Base-by-base conservation (phyloP, 2,113 vertebrate genomes). In the Stercorarius parasiticus region DNA sequence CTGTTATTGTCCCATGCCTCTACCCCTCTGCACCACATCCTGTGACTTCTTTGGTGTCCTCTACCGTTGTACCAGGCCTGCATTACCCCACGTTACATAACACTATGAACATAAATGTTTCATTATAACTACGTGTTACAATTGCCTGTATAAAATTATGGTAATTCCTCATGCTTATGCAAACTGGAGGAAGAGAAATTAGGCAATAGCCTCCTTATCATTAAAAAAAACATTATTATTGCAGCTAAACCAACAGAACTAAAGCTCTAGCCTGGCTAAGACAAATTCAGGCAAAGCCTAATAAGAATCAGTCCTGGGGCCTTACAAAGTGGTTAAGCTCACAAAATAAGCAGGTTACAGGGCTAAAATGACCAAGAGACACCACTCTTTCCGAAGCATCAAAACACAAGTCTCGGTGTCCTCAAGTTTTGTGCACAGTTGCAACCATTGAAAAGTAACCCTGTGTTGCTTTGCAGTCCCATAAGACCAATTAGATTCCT, bases 401-500 rank as follows among this genome's bases (percentile, higher is more conserved):
- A 15, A 17, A 42, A 59, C 19, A 42, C 58, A 69, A 4, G 8
- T 25, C 40, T 85, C 40, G 3, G 8, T 43, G 27, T 43, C 11
- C 29, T 72, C 26, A 38, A 69, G 32, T 43, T 86, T 14, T 76
- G 29, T 18, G 30, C 20, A 27, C 17, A 36, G 11, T 40, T 72
- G 47, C 40, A 85, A 56, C 13, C 26, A 9, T 0, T 71, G 20
- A 61, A 55, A 84, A 23, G 9, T 4, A 30, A 12, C 55, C 73
- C 21, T 73, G 38, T 56, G 26, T 19, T 82, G 38, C 27, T 77
- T 77, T 96, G 86, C 72, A 96, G 38, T 91, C 79, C 86, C 93
- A 78, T 61, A 64, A 92, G 88, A 73, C 59, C n/a, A 97, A 95
- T 94, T 92, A 92, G 38, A 49, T 50, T 47, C 66, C 86, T 96